Evolutionary conservation across 2,113 vertebrate genomes (phyloP).

Genomic region (Cyanistes caeruleus): DNA sequence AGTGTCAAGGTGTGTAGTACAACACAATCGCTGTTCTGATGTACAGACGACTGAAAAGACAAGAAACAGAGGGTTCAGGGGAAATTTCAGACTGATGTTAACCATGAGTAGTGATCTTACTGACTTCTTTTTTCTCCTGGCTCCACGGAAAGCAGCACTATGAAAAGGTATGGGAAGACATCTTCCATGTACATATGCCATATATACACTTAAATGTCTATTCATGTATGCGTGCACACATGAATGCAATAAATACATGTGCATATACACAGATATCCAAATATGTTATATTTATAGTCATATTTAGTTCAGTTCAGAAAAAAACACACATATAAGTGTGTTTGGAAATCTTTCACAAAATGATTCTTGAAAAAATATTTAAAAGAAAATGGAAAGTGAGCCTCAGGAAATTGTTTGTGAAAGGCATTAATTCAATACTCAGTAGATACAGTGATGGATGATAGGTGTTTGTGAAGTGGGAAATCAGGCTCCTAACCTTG

Average conservation of each 20-base stretch:
- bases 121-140: neutral
- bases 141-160: neutral
- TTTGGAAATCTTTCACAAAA: neutral
- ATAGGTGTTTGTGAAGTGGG: neutral
- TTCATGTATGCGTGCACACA: neutral
- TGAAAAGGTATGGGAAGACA: neutral
- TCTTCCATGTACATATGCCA: neutral
- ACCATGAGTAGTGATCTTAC: neutral
- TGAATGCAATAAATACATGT: neutral
- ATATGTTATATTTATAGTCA: neutral
- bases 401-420: neutral
- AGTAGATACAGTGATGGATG: neutral
- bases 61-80: neutral
- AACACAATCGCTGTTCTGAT: neutral
- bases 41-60: neutral
- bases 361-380: neutral
- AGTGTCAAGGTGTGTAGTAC: neutral
- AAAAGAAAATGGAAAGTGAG: neutral
- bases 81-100: neutral
- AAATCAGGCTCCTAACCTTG: neutral
- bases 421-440: neutral
- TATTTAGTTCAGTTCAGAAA: neutral
- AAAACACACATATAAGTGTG: accelerated
- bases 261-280: neutral
- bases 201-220: neutral